phyloP scores from a whole-genome alignment of 2,888 invertebrate species.

The Noctua janthina region DNA sequence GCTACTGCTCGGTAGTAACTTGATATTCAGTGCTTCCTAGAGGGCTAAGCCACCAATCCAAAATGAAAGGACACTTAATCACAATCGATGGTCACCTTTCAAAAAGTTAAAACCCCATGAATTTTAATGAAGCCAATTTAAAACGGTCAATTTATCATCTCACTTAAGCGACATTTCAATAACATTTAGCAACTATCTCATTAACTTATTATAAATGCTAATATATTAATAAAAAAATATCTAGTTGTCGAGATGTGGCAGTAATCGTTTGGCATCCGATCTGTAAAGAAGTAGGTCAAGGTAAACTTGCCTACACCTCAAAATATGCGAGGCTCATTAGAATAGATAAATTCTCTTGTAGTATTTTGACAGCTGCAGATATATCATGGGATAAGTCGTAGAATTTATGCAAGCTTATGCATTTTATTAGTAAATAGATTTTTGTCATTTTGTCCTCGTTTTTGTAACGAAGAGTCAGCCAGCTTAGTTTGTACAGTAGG shows the following conservation, averaged over 20 bases:
- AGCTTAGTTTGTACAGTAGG: no score
- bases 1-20: no score
- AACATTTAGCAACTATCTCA: slow-evolving; percentile 25
- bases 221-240: slow-evolving; percentile 48
- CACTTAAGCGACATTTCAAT: slow-evolving; percentile 1
- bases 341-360: slow-evolving; percentile 39
- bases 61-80: slow-evolving; percentile 5
- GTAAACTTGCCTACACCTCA: slow-evolving; percentile 29
- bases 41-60: neutral
- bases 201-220: slow-evolving; percentile 38
- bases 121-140: slow-evolving; percentile 30
- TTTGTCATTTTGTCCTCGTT: neutral
- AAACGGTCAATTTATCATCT: slow-evolving; percentile 22
- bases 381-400: slow-evolving; percentile 22
- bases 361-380: slow-evolving; percentile 45
- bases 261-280: slow-evolving; percentile 44
- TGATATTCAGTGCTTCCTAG: neutral
- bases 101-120: neutral
- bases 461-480: no score
- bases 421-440: slow-evolving; percentile 17
- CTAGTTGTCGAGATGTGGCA: slow-evolving; percentile 8
- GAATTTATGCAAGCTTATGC: slow-evolving; percentile 38
- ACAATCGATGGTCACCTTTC: neutral
- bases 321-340: slow-evolving; percentile 38
- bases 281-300: slow-evolving; percentile 51